These are phyloP conservation scores for Eleginops maclovinus DNA, from an alignment of 2,113 vertebrate species.

Conservation along the genomic window DNA sequence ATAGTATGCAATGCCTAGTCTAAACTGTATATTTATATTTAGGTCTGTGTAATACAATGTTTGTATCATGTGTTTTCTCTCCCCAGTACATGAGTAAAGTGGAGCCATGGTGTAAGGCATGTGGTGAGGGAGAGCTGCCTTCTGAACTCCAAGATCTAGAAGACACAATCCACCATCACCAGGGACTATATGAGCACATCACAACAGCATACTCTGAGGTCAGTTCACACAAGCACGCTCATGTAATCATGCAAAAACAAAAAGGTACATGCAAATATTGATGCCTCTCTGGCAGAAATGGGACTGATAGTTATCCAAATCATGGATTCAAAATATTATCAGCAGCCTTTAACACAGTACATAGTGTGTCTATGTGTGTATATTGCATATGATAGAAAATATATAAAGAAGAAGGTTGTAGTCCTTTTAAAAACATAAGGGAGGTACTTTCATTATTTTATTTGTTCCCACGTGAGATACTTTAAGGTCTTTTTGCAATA, in stretches of 20 bases:
- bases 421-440: neutral
- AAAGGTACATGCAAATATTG: conserved; percentile 4
- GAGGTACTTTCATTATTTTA: neutral
- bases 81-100: conserved; percentile 96
- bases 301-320: conserved; percentile 19
- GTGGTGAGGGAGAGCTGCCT: conserved; percentile 96
- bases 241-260: neutral
- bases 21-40: neutral
- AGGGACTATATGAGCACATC: conserved; percentile 97
- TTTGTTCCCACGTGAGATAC: neutral
- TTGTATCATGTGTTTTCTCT: conserved; percentile 16
- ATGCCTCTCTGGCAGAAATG: neutral
- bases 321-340: neutral
- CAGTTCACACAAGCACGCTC: conserved; percentile 3
- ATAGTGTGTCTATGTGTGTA: neutral
- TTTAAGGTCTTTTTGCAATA: neutral
- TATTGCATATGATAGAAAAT: neutral
- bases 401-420: neutral
- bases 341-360: neutral
- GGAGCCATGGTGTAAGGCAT: conserved; percentile 98
- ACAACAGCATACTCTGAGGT: conserved; percentile 96
- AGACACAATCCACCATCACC: conserved; percentile 97
- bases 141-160: conserved; percentile 98
- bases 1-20: neutral
- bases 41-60: neutral